These are phyloP conservation scores for Cotesia glomerata DNA, from an alignment of 1,140 invertebrate genomes.

Conservation along the genomic window DNA sequence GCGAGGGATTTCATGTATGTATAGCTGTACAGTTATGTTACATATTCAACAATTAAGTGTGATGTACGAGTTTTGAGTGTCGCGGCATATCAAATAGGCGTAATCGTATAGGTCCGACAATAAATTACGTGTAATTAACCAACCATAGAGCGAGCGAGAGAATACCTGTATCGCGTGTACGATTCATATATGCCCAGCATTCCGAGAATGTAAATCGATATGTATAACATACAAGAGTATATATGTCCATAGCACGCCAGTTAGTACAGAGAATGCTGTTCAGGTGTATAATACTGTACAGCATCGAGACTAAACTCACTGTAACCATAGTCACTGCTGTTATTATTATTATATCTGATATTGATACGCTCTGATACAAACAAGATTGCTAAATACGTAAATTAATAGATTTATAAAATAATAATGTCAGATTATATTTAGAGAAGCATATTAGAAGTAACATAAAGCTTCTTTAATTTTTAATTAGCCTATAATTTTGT, in stretches of 20 bases:
- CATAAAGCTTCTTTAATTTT: not conserved
- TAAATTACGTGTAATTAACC: conserved; percentile 55
- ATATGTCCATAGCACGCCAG: not conserved
- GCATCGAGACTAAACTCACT: not conserved
- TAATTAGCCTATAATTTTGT: not conserved
- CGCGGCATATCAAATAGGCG: conserved; percentile 57
- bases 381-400: not conserved
- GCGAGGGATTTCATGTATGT: not conserved
- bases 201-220: conserved; percentile 39
- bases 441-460: not conserved
- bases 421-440: not conserved
- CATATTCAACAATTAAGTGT: conserved; percentile 61
- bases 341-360: conserved; percentile 8
- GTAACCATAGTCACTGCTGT: not conserved
- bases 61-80: conserved; percentile 59
- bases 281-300: too few species aligned
- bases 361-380: conserved; percentile 28
- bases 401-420: not conserved
- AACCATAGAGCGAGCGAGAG: conserved; percentile 27
- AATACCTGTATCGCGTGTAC: conserved; percentile 26
- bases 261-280: too few species aligned
- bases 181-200: conserved; percentile 24
- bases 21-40: conserved; percentile 40
- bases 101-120: conserved; percentile 48
- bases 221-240: conserved; percentile 10